A percentile compares a stretch with the other conserved stretches of the same genome.
Evolutionary conservation across 2,113 vertebrate genomes (phyloP).

Genomic region (human (Homo sapiens)): DNA sequence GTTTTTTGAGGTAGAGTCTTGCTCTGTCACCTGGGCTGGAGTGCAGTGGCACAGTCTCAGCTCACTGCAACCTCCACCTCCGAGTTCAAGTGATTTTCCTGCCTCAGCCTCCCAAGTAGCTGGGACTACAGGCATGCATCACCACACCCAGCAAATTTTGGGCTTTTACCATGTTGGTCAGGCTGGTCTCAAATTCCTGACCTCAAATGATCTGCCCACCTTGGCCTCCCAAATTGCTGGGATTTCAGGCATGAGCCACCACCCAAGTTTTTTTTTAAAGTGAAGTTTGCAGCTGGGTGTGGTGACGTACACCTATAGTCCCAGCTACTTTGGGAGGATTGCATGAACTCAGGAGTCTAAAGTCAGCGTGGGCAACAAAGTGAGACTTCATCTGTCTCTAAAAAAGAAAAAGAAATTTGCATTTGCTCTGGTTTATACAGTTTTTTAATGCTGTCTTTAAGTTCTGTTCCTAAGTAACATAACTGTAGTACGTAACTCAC

Average conservation of each 20-base stretch:
- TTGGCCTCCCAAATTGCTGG: too few relatives aligned
- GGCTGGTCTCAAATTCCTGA: too few relatives aligned
- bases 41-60: too few relatives aligned
- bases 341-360: neutral
- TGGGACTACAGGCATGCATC: too few relatives aligned
- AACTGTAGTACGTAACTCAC: neutral
- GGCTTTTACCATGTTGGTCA: too few relatives aligned
- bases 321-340: neutral
- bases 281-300: neutral
- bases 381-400: neutral
- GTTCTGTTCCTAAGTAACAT: conserved; percentile 5
- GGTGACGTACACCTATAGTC: neutral
- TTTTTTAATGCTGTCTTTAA: conserved; percentile 5
- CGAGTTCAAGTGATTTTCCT: too few relatives aligned
- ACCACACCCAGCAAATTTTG: too few relatives aligned
- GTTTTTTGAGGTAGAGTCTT: too few relatives aligned
- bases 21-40: too few relatives aligned
- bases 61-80: too few relatives aligned
- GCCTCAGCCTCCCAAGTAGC: too few relatives aligned
- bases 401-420: neutral
- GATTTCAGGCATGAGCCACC: neutral
- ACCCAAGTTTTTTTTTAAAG: neutral
- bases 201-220: too few relatives aligned
- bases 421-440: neutral
- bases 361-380: neutral